Base-by-base conservation (phyloP, 2,888 invertebrate species). In the Odiellus spinosus region DNA sequence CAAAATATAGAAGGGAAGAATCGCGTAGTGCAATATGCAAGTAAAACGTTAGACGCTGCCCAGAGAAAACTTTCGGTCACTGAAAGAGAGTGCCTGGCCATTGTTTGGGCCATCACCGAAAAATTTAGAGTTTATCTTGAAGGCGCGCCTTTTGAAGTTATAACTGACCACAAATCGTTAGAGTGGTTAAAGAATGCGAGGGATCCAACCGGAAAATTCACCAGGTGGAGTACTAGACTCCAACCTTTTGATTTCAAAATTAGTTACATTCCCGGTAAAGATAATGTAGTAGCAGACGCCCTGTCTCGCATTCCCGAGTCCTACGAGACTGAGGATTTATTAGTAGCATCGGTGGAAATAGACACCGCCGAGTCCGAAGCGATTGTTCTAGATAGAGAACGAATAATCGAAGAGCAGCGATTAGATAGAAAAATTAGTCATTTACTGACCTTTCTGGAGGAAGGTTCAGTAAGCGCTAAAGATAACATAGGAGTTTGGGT, bases 111-210 rank as follows among this genome's bases (percentile, higher is more conserved):
- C 3, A 51, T 66, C n/a, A n/a, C n/a, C 1, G 44, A 59, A 12
- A 66, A 66, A 48, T 69, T 66, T 48, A 47, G 64, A 18, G 62
- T 61, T 1, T 71, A 65, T 48, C 52, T 71, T 0, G 64, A 66
- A 43, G 61, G 63, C 1, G 34, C 58, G 3, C 42, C 54, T 1
- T 64, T 67, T 17, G 52, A 52, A 1, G 56, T 70, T 0, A 50
- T 61, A 3, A 68, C 66, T 0, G 71, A 71, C 48, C 71, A 70
- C 46, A 63, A 67, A 48, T 65, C 69, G 0, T 56, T 72, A 32
- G 64, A 65, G 60, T 72, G 68, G 66, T 51, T 71, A 5, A 52
- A 65, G 50, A 54, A 57, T 1, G 34, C 67, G 4, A 66, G 67
- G 49, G 59, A 66, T 8, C 63, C 64, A 0, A 58, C 60, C n/a